phyloP scores from a whole-genome alignment of 1,140 invertebrate genomes.

The Zaprionus camerounensis region DNA sequence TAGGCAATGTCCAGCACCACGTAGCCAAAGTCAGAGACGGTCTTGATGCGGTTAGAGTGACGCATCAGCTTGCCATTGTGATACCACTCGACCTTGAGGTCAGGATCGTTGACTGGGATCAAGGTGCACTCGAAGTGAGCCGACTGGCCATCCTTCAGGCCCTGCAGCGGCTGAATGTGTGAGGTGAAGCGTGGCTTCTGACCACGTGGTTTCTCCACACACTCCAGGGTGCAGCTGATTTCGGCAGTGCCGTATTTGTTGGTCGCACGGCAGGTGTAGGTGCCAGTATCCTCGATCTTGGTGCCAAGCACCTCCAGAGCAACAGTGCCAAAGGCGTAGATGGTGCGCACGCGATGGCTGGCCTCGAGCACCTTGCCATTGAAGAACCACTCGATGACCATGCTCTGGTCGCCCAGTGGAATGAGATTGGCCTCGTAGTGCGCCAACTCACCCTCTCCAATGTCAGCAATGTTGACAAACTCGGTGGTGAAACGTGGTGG shows the following conservation, averaged over 20 bases:
- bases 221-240: constrained; percentile 92
- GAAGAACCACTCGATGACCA: constrained; percentile 99
- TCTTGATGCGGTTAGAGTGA: constrained; percentile 96
- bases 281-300: constrained; percentile 94
- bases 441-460: constrained; percentile 95
- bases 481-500: constrained; percentile 95
- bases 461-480: constrained; percentile 91
- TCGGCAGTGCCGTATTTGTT: constrained; percentile 95
- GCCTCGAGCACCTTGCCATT: constrained; percentile 95
- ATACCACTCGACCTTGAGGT: constrained; percentile 98
- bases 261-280: constrained; percentile 93
- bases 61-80: constrained; percentile 94
- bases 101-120: constrained; percentile 95
- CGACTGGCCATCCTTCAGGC: constrained; percentile 95
- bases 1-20: constrained; percentile 98
- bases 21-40: constrained; percentile 97
- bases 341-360: constrained; percentile 94
- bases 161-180: constrained; percentile 93
- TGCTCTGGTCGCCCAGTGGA: constrained; percentile 97
- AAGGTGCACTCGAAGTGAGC: constrained; percentile 97
- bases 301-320: constrained; percentile 96
- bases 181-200: constrained; percentile 95
- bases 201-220: constrained; percentile 92
- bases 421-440: constrained; percentile 97
- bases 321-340: constrained; percentile 98